Evolutionary conservation across 2,888 invertebrate genomes (phyloP), one percentile per base, ranked within the genome.

Genomic region (Sarcophaga carnaria): DNA sequence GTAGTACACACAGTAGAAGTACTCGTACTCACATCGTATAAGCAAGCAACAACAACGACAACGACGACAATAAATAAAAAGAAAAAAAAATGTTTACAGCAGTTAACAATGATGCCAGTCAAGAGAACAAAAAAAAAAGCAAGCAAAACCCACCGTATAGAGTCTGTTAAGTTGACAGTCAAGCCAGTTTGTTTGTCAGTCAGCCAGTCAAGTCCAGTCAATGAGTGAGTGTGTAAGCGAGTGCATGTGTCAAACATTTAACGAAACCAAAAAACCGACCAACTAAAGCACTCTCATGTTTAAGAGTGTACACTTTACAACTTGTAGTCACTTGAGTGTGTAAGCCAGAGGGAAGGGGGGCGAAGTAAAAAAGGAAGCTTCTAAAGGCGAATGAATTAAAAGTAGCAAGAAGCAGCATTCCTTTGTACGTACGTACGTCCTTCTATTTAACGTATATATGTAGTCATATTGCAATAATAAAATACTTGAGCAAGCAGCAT

Each of bases 251-350:
- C 66, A 67, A 25, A 14, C 71, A 66, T 25, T 66, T 37, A 72
- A 64, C 79, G 54, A 86, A 74, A 27, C 59, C 45, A 22, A 74
- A 60, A 76, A 64, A 75, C 64, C 62, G 64, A 75, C 74, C 74
- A 66, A 66, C 70, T 59, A 75, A 83, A 69, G 71, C 81, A 79
- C 76, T 81, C 81, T 84, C 77, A 80, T 81, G 60, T 37, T 81
- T 71, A 54, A 54, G 82, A 87, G 84, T 84, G 76, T 71, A 87
- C 81, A 84, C 84, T 84, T 87, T 80, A 82, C 83, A 79, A 83
- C 75, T 88, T 86, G 86, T 84, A 84, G 81, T 86, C 84, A 78
- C 84, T 86, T 74, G 80, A 86, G 77, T 82, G 82, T 80, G 77
- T 60, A 59, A 79, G 84, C 71, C 69, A 75, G 17, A 69, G 14